Base-by-base conservation (phyloP, 1,140 invertebrate species). In the Drosophila tropicalis region DNA sequence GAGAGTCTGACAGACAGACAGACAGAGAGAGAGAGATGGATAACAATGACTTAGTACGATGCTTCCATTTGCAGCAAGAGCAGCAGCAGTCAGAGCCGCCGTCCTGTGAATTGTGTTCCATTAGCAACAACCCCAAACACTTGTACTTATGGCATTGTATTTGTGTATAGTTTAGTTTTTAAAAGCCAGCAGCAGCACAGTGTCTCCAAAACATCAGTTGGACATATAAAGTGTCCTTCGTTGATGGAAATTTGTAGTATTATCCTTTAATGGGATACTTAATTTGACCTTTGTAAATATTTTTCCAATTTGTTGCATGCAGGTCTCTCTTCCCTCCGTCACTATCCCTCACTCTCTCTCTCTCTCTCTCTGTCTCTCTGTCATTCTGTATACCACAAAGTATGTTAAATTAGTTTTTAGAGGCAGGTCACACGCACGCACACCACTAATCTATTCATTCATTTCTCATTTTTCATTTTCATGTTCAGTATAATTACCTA, bases 91-190 rank as follows among this genome's bases (percentile, higher is more conserved):
- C 57, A 34, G 58, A 71, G 65, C 77, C 76, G 70, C 77, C 76
- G 70, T 70, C 76, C 79, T 83, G 81, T 83, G 80, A 83, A 84
- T 84, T 85, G 82, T 79, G 75, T 85, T 85, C 82, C 82, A 85
- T 85, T 85, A 85, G 82, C 81, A 85, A 66, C 79, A 85, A 87
- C 82, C 82, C 82, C 82, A 72, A 29, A 83, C 41, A 82, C 74
- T 75, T 80, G 67, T 76, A 63, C 62, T 56, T 72, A 54, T 62
- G 54, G 44, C 41, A 57, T 19, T 72, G 41, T 61, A 36, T 68
- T 51, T 60, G 34, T 25, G 44, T 67, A 60, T 70, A 34, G 47
- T 56, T 39, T 62, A 39, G 61, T 62, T 41, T 9, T 12, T 40
- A 62, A 17, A 25, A 5, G 22, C 22, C 22, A 22, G 1, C 25